A percentile compares a stretch with the other conserved stretches of the same genome.
These are phyloP conservation scores for Capra hircus DNA, from an alignment of 2,113 vertebrate genomes.

Conservation along the genomic window DNA sequence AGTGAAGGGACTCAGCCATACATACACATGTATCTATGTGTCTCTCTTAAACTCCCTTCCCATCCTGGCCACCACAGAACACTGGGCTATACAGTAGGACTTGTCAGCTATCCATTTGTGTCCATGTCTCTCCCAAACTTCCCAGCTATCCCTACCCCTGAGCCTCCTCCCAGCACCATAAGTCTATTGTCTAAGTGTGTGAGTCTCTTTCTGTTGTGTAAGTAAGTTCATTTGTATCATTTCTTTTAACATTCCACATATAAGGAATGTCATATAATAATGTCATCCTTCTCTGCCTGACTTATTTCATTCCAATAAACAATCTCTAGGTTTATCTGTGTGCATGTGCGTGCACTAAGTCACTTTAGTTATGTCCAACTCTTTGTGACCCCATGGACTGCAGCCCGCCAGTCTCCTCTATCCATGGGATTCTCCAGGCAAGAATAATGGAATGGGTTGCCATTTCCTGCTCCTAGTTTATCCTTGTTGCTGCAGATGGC, in stretches of 20 bases:
- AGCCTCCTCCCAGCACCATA: background rate
- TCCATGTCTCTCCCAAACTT: background rate
- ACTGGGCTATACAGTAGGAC: background rate
- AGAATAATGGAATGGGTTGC: background rate
- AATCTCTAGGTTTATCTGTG: background rate
- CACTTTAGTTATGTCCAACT: background rate
- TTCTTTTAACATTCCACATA: background rate
- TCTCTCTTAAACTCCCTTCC: background rate
- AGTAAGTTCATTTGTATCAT: background rate
- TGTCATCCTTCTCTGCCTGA: background rate
- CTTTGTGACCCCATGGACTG: background rate
- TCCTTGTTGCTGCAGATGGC: background rate
- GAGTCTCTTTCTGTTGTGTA: background rate
- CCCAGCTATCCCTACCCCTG: background rate
- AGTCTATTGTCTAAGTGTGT: background rate
- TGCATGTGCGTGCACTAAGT: rapidly evolving
- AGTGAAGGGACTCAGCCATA: background rate
- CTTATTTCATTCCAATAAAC: background rate
- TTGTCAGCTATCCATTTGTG: background rate
- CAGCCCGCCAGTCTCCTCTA: background rate
- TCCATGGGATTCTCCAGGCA: background rate
- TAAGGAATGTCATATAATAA: background rate
- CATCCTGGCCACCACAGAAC: background rate
- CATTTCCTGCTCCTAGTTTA: background rate
- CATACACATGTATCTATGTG: background rate